Base-by-base conservation (phyloP, 2,113 vertebrate species). In the Sinocyclocheilus anophthalmus region DNA sequence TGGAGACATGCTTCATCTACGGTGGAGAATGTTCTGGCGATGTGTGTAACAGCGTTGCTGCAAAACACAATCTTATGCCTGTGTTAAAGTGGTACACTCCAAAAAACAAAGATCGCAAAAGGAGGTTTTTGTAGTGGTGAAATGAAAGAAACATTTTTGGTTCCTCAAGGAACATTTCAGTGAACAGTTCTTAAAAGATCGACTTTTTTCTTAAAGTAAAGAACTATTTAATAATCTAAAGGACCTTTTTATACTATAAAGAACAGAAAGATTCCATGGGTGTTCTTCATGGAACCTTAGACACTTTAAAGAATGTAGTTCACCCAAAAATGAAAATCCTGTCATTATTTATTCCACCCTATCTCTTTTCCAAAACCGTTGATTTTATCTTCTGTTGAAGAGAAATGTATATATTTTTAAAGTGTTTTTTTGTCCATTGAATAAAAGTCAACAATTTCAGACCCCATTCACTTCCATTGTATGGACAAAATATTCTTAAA, bases 1-100 rank as follows among this genome's bases (percentile, higher is more conserved):
- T 89, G 45, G 42, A 87, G 88, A 85, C 83, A 87, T 87, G 85
- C 88, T 85, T 87, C 88, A 83, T 73, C 77, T 84, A 61, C 73
- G 30, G 26, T 73, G 13, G 30, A 85, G 85, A 89, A 89, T 89
- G 85, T 85, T 84, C 76, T 86, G 88, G 76, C 45, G 16, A 24
- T 72, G 77, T 67, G 42, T 82, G 30, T 72, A 72, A 73, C 30
- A 39, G 33, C 3, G 0, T 39, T 37, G 33, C 75, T 79, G 18
- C 75, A 77, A 78, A 83, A 80, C 84, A 88, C 75, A 37, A 12
- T 30, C 24, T 76, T 30, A 76, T 18, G 65, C 65, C 26, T 69
- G 24, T 67, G 63, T 67, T 16, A 70, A 70, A 59, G 57, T 22
- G 57, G 57, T 22, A 59, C 57, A 22, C 57, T 59, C 18, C 9